Evolutionary conservation across 2,888 invertebrate genomes (phyloP), one percentile per base, ranked within the genome.

Genomic region (Nomada ferruginata): DNA sequence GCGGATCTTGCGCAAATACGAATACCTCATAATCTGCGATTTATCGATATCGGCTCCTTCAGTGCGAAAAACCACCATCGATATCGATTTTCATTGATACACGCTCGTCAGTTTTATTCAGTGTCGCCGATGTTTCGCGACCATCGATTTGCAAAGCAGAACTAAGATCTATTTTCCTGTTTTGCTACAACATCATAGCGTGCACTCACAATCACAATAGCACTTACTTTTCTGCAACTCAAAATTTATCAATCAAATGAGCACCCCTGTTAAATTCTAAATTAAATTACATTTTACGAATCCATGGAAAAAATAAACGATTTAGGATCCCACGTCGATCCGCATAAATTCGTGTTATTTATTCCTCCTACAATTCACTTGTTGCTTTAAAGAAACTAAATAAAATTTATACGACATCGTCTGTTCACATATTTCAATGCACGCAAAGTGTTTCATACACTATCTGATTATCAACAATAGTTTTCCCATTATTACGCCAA

Each of bases 401-500:
- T 36, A 36, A 36, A 36, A 36, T 36, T 36, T 5, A 7, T 36
- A 36, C 29, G 29, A 29, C 36, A 36, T 36, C 36, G 7, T 36
- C 36, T 36, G 36, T 36, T 36, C 36, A 7, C 36, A 5, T 36
- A 7, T 36, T 36, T 36, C 36, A 7, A 5, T 5, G 36, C 36
- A 36, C 36, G 36, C 36, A 1, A 36, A 0, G 36, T 5, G 36
- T 36, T 36, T 36, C 36, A 36, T 7, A 36, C 36, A 7, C 36
- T 36, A 7, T 36, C 36, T 5, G 36, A 36, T 42, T 13, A 61
- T 42, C 36, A 42, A 42, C 53, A 23, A 57, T 61, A 52, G 52
- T 76, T 76, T 65, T 18, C 44, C 5, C 13, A 23, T 57, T 55
- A 57, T 26, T 23, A 2, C 2, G 72, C 59, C 52, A 59, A 65